phyloP scores from a whole-genome alignment of 1,140 invertebrate genomes.

The Mesaphorura yosii region DNA sequence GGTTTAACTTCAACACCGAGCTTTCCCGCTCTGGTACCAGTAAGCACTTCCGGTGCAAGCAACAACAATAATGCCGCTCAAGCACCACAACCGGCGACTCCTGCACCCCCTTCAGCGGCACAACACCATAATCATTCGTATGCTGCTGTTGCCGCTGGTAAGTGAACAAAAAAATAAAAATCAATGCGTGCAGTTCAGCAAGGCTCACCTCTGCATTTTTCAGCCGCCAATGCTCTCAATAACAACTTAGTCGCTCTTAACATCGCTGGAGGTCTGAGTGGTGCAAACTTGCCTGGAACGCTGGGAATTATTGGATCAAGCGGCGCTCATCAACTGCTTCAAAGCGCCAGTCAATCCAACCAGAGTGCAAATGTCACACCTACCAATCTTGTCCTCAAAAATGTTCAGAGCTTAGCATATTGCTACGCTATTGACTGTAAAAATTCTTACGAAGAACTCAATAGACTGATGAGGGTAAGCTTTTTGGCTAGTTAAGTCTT shows the following conservation, averaged over 20 bases:
- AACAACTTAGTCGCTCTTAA: slow-evolving; percentile 13
- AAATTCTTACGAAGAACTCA: slow-evolving; percentile 86
- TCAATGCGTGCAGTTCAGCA: no score
- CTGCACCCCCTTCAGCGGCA: background rate
- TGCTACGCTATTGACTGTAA: slow-evolving; percentile 92
- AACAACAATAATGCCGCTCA: no score
- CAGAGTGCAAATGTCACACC: background rate
- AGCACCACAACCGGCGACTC: no score
- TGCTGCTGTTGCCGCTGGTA: slow-evolving; percentile 24
- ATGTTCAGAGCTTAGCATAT: slow-evolving; percentile 70
- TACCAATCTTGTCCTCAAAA: slow-evolving; percentile 24
- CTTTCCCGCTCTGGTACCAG: slow-evolving; percentile 32
- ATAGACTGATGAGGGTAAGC: slow-evolving; percentile 63
- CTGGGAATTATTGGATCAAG: background rate
- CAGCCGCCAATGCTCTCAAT: slow-evolving; percentile 23
- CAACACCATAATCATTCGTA: slow-evolving; percentile 9
- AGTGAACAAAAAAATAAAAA: background rate
- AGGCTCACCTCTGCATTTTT: background rate
- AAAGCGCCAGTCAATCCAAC: slow-evolving; percentile 1
- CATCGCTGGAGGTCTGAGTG: background rate
- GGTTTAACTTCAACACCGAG: slow-evolving; percentile 15
- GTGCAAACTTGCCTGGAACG: background rate
- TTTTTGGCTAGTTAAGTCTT: slow-evolving; percentile 2
- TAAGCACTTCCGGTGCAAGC: slow-evolving; percentile 4
- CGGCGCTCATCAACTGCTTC: background rate